A percentile compares a stretch with the other conserved stretches of the same genome.
Conservation (phyloP, 2,888 invertebrate species). For the Cephonodes hylas region DNA sequence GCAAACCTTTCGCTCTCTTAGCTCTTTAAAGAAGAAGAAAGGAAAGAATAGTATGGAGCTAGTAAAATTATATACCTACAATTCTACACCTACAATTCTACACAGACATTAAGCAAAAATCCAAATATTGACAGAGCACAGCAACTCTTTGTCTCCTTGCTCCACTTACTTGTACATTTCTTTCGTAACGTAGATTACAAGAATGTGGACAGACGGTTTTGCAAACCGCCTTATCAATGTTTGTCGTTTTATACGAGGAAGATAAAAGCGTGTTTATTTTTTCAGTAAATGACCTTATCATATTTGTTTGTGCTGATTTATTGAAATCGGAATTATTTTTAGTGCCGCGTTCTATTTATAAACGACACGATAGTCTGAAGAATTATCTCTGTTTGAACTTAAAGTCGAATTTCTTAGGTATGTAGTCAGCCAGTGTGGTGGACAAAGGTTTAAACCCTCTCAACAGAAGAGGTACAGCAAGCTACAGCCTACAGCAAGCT, state of each 20-base stretch:
- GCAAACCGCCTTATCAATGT: conserved; percentile 41
- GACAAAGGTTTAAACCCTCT: no score
- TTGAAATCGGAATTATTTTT: neutral
- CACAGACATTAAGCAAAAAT: neutral
- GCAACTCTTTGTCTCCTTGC: conserved; percentile 44
- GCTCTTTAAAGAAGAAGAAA: no score
- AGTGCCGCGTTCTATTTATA: neutral
- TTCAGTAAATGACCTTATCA: conserved; percentile 7
- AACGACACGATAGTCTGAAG: neutral
- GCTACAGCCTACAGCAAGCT: no score
- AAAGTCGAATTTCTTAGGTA: no score
- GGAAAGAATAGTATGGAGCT: no score
- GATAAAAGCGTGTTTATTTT: conserved; percentile 9
- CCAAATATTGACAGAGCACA: conserved; percentile 15
- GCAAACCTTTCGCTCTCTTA: no score
- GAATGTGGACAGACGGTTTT: conserved; percentile 33
- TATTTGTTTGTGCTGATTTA: conserved; percentile 3
- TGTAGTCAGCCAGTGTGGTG: neutral
- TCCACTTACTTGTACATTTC: conserved; percentile 41
- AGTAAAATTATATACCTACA: no score
- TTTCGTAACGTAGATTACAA: conserved; percentile 51
- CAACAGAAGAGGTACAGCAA: no score
- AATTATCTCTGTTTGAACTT: neutral
- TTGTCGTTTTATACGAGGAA: conserved; percentile 15
- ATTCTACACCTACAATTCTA: neutral